Evolutionary conservation across 2,888 invertebrate species (phyloP).

Genomic region (Chrysina gloriosa): DNA sequence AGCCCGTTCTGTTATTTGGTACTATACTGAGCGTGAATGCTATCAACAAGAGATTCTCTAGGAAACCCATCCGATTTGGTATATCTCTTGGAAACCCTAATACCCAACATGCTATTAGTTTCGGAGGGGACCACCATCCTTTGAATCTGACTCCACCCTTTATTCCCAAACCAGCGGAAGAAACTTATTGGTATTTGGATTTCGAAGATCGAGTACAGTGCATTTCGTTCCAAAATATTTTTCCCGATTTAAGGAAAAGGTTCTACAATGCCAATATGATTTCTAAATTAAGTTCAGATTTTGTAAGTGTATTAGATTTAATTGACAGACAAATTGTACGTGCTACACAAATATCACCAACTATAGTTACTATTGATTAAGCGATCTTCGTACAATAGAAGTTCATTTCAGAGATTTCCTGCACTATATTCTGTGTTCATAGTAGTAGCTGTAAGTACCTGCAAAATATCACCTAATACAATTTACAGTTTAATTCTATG

Average conservation of each 20-base stretch:
- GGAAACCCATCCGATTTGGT: constrained; percentile 73
- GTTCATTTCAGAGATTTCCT: too few relatives aligned
- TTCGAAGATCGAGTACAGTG: constrained; percentile 75
- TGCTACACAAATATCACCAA: too few relatives aligned
- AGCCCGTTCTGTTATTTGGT: constrained; percentile 75
- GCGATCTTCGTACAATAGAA: too few relatives aligned
- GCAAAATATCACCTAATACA: too few relatives aligned
- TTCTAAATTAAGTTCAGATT: constrained; percentile 68
- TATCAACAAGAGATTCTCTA: constrained; percentile 71
- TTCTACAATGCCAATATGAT: constrained; percentile 77
- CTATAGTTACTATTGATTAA: too few relatives aligned
- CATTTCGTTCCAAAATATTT: constrained; percentile 70
- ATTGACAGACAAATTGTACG: background rate
- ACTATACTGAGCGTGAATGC: constrained; percentile 76
- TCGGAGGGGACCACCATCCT: constrained; percentile 34
- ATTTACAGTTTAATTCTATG: too few relatives aligned
- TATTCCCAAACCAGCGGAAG: constrained; percentile 52
- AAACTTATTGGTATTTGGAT: constrained; percentile 58
- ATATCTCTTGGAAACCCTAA: constrained; percentile 74
- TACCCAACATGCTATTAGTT: constrained; percentile 55
- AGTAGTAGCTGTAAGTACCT: too few relatives aligned
- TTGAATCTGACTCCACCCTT: constrained; percentile 47
- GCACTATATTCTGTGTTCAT: too few relatives aligned
- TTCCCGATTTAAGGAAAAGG: constrained; percentile 76
- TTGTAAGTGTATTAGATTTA: constrained; percentile 66